Percentiles rank a stretch among this genome's conserved stretches.
Conservation (phyloP, 2,888 invertebrate genomes). For the Sycophila texana region DNA sequence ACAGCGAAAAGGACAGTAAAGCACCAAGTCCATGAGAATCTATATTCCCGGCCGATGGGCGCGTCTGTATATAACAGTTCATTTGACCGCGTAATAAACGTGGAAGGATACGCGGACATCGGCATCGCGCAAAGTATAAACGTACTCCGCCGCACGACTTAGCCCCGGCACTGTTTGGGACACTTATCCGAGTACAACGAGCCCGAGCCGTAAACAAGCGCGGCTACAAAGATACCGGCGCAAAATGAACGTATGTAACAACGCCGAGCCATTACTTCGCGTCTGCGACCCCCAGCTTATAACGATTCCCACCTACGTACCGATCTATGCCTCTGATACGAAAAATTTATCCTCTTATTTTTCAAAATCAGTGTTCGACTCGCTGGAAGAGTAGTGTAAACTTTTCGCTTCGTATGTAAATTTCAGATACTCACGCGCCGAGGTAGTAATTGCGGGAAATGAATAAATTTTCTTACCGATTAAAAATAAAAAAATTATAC, state of each 20-base stretch:
- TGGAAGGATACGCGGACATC: not conserved
- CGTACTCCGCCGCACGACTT: not conserved
- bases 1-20: not conserved
- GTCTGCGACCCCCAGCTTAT: not conserved
- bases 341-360: too few relatives aligned
- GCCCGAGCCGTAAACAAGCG: not conserved
- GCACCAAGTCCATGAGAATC: not conserved
- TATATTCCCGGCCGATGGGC: not conserved
- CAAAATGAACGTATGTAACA: not conserved
- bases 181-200: not conserved
- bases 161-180: not conserved
- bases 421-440: too few relatives aligned
- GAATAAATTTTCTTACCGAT: too few relatives aligned
- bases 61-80: constrained; percentile 21
- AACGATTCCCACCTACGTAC: too few relatives aligned
- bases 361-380: too few relatives aligned
- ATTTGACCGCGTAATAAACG: constrained; percentile 24
- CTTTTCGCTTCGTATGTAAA: too few relatives aligned
- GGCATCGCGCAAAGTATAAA: not conserved
- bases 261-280: not conserved
- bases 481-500: too few relatives aligned
- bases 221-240: constrained; percentile 10
- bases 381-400: too few relatives aligned
- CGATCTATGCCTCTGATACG: too few relatives aligned
- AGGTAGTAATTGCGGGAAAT: too few relatives aligned